Evolutionary conservation across 2,888 invertebrate species (phyloP), one percentile per base, ranked within the genome.

Genomic region (Thereva nobilitata): DNA sequence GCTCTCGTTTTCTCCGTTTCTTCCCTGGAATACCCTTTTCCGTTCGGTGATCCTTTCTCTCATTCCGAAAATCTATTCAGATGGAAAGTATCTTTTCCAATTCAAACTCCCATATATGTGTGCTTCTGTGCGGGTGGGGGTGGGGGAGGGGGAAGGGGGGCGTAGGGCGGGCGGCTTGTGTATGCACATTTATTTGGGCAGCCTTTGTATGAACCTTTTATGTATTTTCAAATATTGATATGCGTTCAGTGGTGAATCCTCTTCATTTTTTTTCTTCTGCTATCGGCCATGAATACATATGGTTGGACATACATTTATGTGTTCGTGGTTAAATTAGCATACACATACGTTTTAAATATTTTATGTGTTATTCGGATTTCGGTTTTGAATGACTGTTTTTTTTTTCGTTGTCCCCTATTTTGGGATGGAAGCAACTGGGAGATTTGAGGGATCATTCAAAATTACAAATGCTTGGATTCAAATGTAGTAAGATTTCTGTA

Each of bases 191-290:
- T 38, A n/a, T 53, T n/a, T n/a, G 40, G 61, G 49, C 40, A 40
- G 50, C 41, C 61, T 40, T 50, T 61, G 41, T 42, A 42, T 12
- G 40, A 34, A 50, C 44, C 23, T 61, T 50, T 50, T 61, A 61
- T 61, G 50, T 50, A 61, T 61, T 53, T 23, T 64, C 52, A 64
- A 64, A 64, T 64, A 64, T 64, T 64, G 64, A 64, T 64, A 64
- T 64, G 52, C 44, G 42, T 64, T 64, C 53, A 52, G 63, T 53
- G 37, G 35, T 40, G 64, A 64, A 42, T 64, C 64, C 23, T 23
- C 23, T 23, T 23, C 23, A 23, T 23, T 23, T 23, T 23, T 23
- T 23, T 23, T 23, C 55, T 64, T 64, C 53, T 64, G 52, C 53
- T 53, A 44, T 44, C 45, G 23, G 45, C 9, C 61, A 8, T n/a